Percentiles rank a stretch among this genome's conserved stretches.
phyloP scores from a whole-genome alignment of 2,797 vertebrate genomes.

The Huso huso region DNA sequence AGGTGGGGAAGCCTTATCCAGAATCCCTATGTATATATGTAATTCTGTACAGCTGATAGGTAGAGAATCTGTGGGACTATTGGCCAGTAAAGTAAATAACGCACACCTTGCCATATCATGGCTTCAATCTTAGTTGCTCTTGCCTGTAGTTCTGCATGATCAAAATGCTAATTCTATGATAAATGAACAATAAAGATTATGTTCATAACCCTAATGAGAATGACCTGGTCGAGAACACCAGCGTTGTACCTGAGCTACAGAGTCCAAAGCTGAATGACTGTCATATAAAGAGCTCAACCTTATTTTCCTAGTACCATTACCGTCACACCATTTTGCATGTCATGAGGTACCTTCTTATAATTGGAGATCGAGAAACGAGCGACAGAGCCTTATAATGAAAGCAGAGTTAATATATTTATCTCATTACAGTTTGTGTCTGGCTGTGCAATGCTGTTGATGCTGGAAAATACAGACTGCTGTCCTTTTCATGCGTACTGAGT shows the following conservation, averaged over 20 bases:
- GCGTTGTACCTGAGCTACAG: slow-evolving; percentile 28
- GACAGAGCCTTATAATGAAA: slow-evolving; percentile 11
- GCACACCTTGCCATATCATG: slow-evolving; percentile 76
- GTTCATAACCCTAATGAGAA: slow-evolving; percentile 54
- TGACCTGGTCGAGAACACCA: slow-evolving; percentile 22
- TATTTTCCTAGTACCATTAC: slow-evolving; percentile 19
- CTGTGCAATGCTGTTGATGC: not conserved
- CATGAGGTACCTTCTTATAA: slow-evolving; percentile 10
- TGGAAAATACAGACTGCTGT: not conserved
- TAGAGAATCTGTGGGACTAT: slow-evolving; percentile 76
- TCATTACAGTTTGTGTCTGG: slow-evolving; percentile 21
- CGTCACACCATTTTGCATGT: slow-evolving; percentile 32
- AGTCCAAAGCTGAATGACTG: slow-evolving; percentile 28
- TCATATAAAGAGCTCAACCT: slow-evolving; percentile 24
- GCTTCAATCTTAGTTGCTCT: slow-evolving; percentile 66
- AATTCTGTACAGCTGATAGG: slow-evolving; percentile 76
- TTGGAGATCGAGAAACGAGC: slow-evolving; percentile 15
- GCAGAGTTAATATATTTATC: slow-evolving; percentile 35
- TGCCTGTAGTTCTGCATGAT: slow-evolving; percentile 84
- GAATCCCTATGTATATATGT: slow-evolving; percentile 67
- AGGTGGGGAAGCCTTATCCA: slow-evolving; percentile 45
- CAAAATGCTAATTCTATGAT: slow-evolving; percentile 72
- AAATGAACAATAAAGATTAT: slow-evolving; percentile 54
- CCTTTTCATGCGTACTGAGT: slow-evolving; percentile 14
- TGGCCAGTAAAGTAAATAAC: slow-evolving; percentile 80